Conservation (phyloP, 2,888 invertebrate species). For the Leptogaster cylindrica region DNA sequence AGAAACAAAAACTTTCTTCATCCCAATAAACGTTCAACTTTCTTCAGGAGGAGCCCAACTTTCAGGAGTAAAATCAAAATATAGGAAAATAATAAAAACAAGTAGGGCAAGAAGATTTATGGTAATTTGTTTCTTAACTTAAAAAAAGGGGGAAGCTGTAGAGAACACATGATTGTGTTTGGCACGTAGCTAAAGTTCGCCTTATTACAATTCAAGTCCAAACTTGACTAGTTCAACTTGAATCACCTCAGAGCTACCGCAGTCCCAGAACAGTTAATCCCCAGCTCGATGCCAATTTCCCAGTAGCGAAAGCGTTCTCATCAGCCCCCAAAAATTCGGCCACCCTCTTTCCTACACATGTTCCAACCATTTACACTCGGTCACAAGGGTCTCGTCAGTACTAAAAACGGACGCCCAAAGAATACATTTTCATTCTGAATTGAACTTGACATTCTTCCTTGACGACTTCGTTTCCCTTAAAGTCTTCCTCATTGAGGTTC, state of each 20-base stretch:
- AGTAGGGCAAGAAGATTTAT: too few relatives aligned
- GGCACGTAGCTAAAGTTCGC: slow-evolving; percentile 20
- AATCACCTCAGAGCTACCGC: slow-evolving; percentile 38
- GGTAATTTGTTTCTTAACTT: neutral
- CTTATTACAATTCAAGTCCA: slow-evolving; percentile 39
- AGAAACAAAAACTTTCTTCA: too few relatives aligned
- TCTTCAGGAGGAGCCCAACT: too few relatives aligned
- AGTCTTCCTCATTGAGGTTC: neutral
- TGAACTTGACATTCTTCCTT: slow-evolving; percentile 43
- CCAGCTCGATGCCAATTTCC: slow-evolving; percentile 35
- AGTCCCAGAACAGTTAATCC: slow-evolving; percentile 42
- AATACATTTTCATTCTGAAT: slow-evolving; percentile 29
- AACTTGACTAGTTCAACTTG: slow-evolving; percentile 29
- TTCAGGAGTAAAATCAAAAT: too few relatives aligned
- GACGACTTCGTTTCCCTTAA: slow-evolving; percentile 7
- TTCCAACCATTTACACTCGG: slow-evolving; percentile 39
- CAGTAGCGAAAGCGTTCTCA: slow-evolving; percentile 19
- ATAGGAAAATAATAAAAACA: too few relatives aligned
- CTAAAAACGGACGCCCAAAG: slow-evolving; percentile 36
- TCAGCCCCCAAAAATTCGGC: too few relatives aligned
- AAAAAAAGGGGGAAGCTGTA: neutral
- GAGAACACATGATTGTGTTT: slow-evolving; percentile 11
- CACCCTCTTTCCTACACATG: too few relatives aligned
- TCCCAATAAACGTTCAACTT: too few relatives aligned
- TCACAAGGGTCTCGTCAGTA: slow-evolving; percentile 39